These are phyloP conservation scores for Chrysodeixis includens DNA, from an alignment of 2,888 invertebrate species.

Conservation along the genomic window DNA sequence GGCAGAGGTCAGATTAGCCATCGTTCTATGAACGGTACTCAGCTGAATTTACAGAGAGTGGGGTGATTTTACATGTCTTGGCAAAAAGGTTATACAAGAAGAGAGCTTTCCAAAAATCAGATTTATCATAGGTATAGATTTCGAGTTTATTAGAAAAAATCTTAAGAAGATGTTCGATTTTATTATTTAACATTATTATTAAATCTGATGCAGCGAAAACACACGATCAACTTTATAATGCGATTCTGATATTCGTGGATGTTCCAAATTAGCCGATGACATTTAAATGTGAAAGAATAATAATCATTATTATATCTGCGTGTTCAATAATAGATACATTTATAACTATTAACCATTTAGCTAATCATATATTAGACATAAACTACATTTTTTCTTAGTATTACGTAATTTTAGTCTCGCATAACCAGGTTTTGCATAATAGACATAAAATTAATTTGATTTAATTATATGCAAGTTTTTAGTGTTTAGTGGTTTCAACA, in stretches of 20 bases:
- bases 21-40: no score
- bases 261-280: neutral
- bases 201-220: neutral
- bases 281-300: neutral
- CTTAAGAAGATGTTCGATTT: no score
- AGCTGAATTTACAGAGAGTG: no score
- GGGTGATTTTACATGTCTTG: no score
- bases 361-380: neutral
- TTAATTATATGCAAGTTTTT: constrained; percentile 4
- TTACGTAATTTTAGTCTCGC: neutral
- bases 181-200: no score
- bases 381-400: neutral
- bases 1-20: no score
- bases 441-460: neutral
- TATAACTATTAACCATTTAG: constrained; percentile 4
- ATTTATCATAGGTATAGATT: no score
- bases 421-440: constrained; percentile 1
- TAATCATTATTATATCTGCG: constrained; percentile 1
- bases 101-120: no score
- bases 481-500: neutral
- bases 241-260: neutral
- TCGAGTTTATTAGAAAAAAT: no score
- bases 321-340: neutral
- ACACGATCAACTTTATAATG: neutral
- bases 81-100: no score